Evolutionary conservation across 2,797 vertebrate genomes (phyloP).

Genomic region (Siniperca scherzeri): DNA sequence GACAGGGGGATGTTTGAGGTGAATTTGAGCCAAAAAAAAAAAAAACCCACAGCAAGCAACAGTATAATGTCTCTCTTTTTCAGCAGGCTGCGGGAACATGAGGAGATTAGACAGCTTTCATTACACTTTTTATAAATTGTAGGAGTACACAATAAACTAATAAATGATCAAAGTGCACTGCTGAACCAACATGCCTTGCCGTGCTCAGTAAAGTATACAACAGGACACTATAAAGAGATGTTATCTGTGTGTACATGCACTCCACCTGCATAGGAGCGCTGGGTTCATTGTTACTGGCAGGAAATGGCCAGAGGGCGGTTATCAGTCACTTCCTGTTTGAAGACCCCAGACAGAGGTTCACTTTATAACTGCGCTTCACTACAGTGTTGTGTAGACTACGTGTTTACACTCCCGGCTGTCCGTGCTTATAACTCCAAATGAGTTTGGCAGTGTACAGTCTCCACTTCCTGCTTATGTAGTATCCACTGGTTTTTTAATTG

Average conservation of each 20-base stretch:
- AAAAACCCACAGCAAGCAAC: background rate
- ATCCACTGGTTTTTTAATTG: slow-evolving; percentile 42
- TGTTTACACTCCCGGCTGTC: slow-evolving; percentile 46
- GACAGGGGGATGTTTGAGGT: background rate
- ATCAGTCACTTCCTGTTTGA: slow-evolving; percentile 53
- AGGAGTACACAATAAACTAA: background rate
- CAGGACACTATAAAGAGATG: slow-evolving; percentile 29
- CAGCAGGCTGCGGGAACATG: background rate
- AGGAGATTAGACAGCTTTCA: background rate
- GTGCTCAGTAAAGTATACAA: background rate
- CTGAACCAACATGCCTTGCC: background rate
- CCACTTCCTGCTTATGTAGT: slow-evolving; percentile 34
- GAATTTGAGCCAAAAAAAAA: background rate
- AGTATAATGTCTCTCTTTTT: background rate
- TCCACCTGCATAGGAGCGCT: slow-evolving; percentile 20
- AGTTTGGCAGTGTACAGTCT: background rate
- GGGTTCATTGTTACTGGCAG: slow-evolving; percentile 46
- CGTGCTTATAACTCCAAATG: slow-evolving; percentile 19
- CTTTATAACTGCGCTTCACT: slow-evolving; percentile 30
- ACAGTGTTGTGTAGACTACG: background rate
- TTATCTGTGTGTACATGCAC: slow-evolving; percentile 35
- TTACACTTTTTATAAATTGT: background rate
- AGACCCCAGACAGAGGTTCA: slow-evolving; percentile 9
- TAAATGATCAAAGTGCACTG: slow-evolving; percentile 1
- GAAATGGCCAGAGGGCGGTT: slow-evolving; percentile 34